These are phyloP conservation scores for Tauraco erythrolophus DNA, from an alignment of 2,113 vertebrate species.

Conservation along the genomic window DNA sequence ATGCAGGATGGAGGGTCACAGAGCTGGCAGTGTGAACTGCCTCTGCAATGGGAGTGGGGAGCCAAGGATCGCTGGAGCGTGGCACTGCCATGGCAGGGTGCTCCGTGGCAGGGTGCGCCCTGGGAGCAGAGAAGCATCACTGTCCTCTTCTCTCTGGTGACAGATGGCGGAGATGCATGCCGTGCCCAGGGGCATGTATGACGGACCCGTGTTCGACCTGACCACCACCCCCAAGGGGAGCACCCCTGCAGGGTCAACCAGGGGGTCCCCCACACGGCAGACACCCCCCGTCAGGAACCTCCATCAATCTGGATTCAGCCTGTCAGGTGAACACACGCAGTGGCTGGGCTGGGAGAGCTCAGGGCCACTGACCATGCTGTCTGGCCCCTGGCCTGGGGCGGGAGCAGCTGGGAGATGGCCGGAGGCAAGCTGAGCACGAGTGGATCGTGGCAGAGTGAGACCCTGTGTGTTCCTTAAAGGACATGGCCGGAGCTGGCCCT, in stretches of 20 bases:
- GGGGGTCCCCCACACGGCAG: conserved; percentile 92
- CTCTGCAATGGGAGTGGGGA: not conserved
- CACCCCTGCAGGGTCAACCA: conserved; percentile 89
- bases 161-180: conserved; percentile 94
- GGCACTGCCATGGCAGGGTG: not conserved
- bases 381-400: not conserved
- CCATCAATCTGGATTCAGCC: conserved; percentile 95
- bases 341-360: not conserved
- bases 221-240: conserved; percentile 90
- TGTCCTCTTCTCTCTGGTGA: not conserved
- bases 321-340: conserved; percentile 84
- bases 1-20: fast-evolving
- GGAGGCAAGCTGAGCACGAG: not conserved
- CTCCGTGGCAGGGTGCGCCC: not conserved
- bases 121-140: not conserved
- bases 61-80: not conserved
- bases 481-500: not conserved
- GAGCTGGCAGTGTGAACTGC: not conserved
- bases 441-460: not conserved
- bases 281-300: conserved; percentile 90
- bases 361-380: not conserved
- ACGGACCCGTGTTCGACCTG: conserved; percentile 94
- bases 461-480: not conserved
- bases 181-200: conserved; percentile 95
- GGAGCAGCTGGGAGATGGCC: not conserved